Percentiles rank a stretch among this genome's conserved stretches.
Conservation (phyloP, 1,140 invertebrate genomes). For the Caenorhabditis briggsae region DNA sequence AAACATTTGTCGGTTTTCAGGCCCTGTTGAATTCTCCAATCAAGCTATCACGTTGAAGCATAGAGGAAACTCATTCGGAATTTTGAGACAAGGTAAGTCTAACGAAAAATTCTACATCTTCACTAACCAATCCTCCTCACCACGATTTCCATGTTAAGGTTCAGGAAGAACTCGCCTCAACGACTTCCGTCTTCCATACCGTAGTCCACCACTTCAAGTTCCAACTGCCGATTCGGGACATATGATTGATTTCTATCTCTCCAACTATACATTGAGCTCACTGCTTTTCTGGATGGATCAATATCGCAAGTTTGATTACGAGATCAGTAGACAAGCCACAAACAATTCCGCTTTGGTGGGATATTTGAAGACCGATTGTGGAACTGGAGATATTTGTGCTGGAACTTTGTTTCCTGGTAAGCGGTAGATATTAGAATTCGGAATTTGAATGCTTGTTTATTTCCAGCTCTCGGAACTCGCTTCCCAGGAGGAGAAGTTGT, state of each 20-base stretch:
- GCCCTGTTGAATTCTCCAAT: constrained; percentile 66
- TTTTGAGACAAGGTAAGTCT: constrained; percentile 72
- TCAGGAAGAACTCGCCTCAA: constrained; percentile 75
- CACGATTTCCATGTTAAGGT: constrained; percentile 44
- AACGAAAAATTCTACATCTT: background rate
- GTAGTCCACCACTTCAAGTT: constrained; percentile 67
- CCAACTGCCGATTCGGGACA: constrained; percentile 61
- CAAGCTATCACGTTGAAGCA: constrained; percentile 61
- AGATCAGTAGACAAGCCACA: constrained; percentile 72
- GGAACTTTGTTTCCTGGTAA: constrained; percentile 74
- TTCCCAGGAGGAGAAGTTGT: constrained; percentile 76
- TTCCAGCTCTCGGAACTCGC: constrained; percentile 69
- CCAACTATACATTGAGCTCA: constrained; percentile 75
- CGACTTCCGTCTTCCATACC: constrained; percentile 76
- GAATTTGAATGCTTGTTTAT: background rate
- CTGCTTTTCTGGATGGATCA: constrained; percentile 78
- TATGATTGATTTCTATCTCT: constrained; percentile 77
- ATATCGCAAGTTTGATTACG: constrained; percentile 77
- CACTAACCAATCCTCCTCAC: background rate
- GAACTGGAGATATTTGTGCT: constrained; percentile 75
- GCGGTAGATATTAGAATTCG: background rate
- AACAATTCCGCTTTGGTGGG: constrained; percentile 75
- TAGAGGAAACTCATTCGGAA: constrained; percentile 77
- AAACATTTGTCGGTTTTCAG: constrained; percentile 12
- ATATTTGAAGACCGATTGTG: constrained; percentile 76